These are phyloP conservation scores for Myathropa florea DNA, from an alignment of 2,888 invertebrate species.

Conservation along the genomic window DNA sequence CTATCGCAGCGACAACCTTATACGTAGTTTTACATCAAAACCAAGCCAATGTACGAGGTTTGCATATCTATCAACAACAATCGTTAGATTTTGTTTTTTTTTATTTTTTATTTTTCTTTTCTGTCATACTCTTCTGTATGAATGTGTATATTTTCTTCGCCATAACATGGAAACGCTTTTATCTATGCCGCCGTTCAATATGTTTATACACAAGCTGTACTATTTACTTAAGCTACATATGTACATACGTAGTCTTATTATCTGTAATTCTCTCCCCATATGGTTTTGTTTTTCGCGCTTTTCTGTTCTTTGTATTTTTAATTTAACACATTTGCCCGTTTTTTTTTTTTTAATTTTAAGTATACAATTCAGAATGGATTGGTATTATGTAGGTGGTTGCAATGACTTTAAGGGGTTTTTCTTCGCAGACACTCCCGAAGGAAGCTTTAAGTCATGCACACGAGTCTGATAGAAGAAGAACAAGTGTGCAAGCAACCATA, in stretches of 20 bases:
- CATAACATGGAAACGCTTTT: constrained; percentile 38
- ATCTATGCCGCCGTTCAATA: constrained; percentile 57
- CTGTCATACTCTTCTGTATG: not conserved
- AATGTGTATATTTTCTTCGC: constrained; percentile 8
- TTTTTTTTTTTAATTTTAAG: constrained; percentile 4
- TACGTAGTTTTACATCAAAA: constrained; percentile 9
- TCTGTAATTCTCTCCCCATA: constrained; percentile 24
- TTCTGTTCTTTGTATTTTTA: not conserved
- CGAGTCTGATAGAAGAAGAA: constrained; percentile 1
- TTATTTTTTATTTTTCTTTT: constrained; percentile 32
- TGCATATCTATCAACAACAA: constrained; percentile 51
- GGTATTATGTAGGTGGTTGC: not conserved
- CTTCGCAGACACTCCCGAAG: constrained; percentile 28
- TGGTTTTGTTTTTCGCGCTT: not conserved
- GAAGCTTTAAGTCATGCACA: constrained; percentile 8
- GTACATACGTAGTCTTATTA: constrained; percentile 8
- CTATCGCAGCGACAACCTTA: constrained; percentile 5
- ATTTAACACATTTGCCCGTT: not conserved
- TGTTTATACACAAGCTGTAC: constrained; percentile 44
- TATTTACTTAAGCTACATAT: constrained; percentile 37
- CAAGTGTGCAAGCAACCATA: not conserved
- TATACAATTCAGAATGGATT: not conserved
- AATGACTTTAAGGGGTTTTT: not conserved
- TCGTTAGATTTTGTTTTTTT: constrained; percentile 50
- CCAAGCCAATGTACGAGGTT: constrained; percentile 44